Evolutionary conservation across 2,888 invertebrate species (phyloP).

Genomic region (Argynnis bischoffii): DNA sequence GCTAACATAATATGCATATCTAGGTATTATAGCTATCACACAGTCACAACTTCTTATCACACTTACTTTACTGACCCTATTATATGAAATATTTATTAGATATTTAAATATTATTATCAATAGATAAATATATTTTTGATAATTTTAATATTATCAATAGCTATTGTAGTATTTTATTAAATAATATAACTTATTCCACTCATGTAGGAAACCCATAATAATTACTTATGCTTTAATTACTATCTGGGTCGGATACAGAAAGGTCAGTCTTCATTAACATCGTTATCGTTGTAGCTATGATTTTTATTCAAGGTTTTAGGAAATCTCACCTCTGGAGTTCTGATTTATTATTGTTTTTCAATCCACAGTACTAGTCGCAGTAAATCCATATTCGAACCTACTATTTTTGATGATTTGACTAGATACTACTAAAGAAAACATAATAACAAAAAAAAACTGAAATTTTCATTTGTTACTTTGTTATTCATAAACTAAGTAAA

Average conservation of each 20-base stretch:
- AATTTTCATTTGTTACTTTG: not conserved
- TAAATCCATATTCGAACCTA: no score
- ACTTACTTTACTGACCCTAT: not conserved
- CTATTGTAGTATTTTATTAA: not conserved
- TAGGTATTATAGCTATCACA: no score
- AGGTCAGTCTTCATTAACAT: conserved; percentile 74
- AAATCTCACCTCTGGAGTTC: conserved; percentile 48
- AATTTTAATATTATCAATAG: not conserved
- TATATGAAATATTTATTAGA: no score
- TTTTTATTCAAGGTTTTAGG: conserved; percentile 68
- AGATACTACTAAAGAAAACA: not conserved
- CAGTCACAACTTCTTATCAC: not conserved
- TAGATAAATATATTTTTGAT: not conserved
- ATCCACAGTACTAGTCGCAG: not conserved
- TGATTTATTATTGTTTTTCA: conserved; percentile 12
- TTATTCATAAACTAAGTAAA: conserved; percentile 19
- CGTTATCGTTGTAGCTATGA: conserved; percentile 63
- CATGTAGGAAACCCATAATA: conserved; percentile 41
- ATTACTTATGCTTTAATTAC: conserved; percentile 45
- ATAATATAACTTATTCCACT: conserved; percentile 5
- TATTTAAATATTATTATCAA: no score
- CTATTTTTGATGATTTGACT: no score
- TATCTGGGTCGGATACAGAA: conserved; percentile 72
- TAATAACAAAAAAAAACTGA: not conserved
- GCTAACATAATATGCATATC: no score